Percentiles rank a stretch among this genome's conserved stretches.
These are phyloP conservation scores for Harpalus rufipes DNA, from an alignment of 2,888 invertebrate species.

Conservation along the genomic window DNA sequence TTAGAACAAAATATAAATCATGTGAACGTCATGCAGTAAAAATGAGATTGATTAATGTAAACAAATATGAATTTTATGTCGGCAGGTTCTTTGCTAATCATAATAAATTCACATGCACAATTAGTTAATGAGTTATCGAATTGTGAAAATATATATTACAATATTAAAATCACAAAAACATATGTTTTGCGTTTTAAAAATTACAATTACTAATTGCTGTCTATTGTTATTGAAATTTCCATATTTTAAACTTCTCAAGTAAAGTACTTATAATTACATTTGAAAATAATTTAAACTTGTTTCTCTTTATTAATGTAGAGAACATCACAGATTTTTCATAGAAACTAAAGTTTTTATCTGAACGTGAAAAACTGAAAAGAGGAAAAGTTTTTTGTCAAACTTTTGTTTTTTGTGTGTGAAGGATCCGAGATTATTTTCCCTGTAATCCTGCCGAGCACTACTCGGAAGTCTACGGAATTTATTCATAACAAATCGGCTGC, in stretches of 20 bases:
- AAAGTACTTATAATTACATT: background rate
- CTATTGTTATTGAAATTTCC: background rate
- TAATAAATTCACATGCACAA: conserved; percentile 43
- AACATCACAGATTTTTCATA: background rate
- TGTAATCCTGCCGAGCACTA: background rate
- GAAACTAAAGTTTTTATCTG: conserved; percentile 6
- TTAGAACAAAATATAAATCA: conserved; percentile 52
- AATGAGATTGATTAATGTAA: conserved; percentile 51
- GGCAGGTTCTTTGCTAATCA: conserved; percentile 27
- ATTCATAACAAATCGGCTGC: background rate
- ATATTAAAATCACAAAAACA: background rate
- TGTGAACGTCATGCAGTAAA: conserved; percentile 19
- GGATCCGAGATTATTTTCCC: background rate
- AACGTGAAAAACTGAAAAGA: conserved; percentile 3
- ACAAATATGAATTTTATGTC: conserved; percentile 41
- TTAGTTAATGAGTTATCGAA: conserved; percentile 40
- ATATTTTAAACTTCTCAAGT: background rate
- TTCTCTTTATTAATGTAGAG: background rate
- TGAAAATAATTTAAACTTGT: background rate
- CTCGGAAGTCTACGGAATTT: background rate
- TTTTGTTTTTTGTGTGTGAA: conserved; percentile 1
- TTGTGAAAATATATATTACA: conserved; percentile 22
- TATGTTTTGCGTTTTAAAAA: background rate
- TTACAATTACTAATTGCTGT: background rate
- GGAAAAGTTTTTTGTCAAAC: background rate